phyloP scores from a whole-genome alignment of 2,797 vertebrate genomes.

The Tympanoctomys barrerae region DNA sequence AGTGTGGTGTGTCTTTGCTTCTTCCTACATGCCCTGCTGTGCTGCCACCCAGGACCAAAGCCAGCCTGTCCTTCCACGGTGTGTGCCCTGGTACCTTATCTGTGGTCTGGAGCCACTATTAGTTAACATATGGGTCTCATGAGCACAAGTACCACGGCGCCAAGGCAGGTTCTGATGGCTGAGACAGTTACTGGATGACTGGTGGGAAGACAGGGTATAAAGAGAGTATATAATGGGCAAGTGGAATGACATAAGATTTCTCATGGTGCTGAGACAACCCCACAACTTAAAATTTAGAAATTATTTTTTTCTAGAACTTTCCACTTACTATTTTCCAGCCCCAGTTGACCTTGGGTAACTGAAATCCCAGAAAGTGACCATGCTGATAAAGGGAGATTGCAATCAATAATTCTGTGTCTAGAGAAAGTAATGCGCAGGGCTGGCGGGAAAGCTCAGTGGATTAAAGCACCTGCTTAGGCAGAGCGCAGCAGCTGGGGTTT shows the following conservation, averaged over 20 bases:
- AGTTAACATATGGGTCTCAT: not conserved
- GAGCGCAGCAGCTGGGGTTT: too few relatives aligned
- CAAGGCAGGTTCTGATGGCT: not conserved
- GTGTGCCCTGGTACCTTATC: not conserved
- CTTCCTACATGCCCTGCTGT: not conserved
- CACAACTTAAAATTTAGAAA: too few relatives aligned
- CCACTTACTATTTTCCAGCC: not conserved
- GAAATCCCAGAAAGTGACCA: not conserved
- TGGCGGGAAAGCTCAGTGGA: too few relatives aligned
- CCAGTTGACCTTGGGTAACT: not conserved
- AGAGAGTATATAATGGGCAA: not conserved
- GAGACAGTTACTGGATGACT: not conserved
- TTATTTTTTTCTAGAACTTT: not conserved
- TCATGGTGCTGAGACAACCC: not conserved
- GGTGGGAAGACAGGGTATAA: not conserved
- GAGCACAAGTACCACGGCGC: not conserved
- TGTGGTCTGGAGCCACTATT: not conserved
- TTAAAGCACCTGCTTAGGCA: too few relatives aligned
- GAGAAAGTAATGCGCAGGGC: not conserved
- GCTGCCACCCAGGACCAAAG: not conserved
- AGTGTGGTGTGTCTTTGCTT: not conserved
- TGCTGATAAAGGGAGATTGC: not conserved
- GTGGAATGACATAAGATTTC: not conserved
- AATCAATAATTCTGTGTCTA: not conserved
- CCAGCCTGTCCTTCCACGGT: not conserved